phyloP scores from a whole-genome alignment of 2,888 invertebrate species.

The Aspidiotus destructor region DNA sequence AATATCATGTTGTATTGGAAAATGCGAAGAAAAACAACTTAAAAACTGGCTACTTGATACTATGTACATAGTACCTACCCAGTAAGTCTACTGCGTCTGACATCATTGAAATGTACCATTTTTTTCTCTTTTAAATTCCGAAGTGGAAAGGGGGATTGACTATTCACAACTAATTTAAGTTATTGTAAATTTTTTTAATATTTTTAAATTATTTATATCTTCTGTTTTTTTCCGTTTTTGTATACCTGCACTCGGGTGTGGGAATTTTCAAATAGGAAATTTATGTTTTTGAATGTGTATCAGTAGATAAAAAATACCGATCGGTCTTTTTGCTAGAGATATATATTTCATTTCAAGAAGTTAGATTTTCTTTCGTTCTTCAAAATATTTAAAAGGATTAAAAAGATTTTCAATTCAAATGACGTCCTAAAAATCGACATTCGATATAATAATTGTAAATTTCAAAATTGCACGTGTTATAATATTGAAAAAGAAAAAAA shows the following conservation, averaged over 20 bases:
- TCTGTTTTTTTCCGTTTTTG: conserved; percentile 32
- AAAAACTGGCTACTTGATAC: too few species aligned
- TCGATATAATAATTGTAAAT: too few species aligned
- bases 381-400: not conserved
- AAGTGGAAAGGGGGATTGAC: conserved; percentile 24
- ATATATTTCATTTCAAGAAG: not conserved
- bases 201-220: conserved; percentile 33
- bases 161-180: conserved; percentile 28
- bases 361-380: not conserved
- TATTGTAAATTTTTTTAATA: conserved; percentile 33
- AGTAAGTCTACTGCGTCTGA: too few species aligned
- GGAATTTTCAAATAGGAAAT: conserved; percentile 25
- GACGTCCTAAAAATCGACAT: too few species aligned
- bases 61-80: too few species aligned
- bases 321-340: not conserved
- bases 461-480: not conserved
- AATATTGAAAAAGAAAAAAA: not conserved
- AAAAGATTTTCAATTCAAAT: not conserved
- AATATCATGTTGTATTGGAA: not conserved
- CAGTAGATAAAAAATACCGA: not conserved
- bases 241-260: conserved; percentile 31
- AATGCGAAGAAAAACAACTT: not conserved
- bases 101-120: not conserved
- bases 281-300: conserved; percentile 3
- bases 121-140: too few species aligned